Evolutionary conservation across 1,140 invertebrate species (phyloP), one percentile per base, ranked within the genome.

Genomic region (Aphelinus atriplicis): DNA sequence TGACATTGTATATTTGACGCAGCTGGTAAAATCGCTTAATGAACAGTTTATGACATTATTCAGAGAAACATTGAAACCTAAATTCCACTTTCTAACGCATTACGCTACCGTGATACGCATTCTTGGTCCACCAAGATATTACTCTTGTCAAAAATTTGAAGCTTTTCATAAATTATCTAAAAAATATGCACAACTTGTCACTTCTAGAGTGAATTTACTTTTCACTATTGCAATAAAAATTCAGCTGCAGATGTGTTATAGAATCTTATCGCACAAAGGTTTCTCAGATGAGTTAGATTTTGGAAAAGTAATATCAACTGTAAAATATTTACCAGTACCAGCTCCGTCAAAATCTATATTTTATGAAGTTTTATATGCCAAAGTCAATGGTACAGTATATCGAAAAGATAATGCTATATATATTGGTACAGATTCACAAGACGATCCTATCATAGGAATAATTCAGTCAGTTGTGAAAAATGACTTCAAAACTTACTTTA

Each of bases 31-130:
- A 48, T 50, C 10, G 48, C 62, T 50, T 64, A 64, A 64, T 48
- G 26, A 46, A 26, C 4, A 3, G 47, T 64, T 50, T 50, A 73
- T 76, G 9, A 67, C 65, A 58, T 53, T 79, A 50, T 71, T 71
- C 64, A 58, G 69, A n/a, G 63, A 73, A 56, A 71, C 1, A 55
- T 70, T 79, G 51, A 76, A 70, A 48, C 71, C 76, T 6, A 79
- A 79, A 64, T 72, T 72, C 51, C 76, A 79, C 62, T 57, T 70
- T 55, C 9, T 75, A 61, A 43, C 76, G 2, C 76, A 79, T 66
- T 77, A 76, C 63, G 46, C 68, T 26, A 10, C 42, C 45, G 67
- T 77, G 10, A 77, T 79, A 65, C 4, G 4, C 62, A 79, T 65
- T 53, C 58, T 77, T 6, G 71, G 78, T 6, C 73, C 78, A 2